Evolutionary conservation across 2,113 vertebrate species (phyloP).

Genomic region (Trachemys scripta): DNA sequence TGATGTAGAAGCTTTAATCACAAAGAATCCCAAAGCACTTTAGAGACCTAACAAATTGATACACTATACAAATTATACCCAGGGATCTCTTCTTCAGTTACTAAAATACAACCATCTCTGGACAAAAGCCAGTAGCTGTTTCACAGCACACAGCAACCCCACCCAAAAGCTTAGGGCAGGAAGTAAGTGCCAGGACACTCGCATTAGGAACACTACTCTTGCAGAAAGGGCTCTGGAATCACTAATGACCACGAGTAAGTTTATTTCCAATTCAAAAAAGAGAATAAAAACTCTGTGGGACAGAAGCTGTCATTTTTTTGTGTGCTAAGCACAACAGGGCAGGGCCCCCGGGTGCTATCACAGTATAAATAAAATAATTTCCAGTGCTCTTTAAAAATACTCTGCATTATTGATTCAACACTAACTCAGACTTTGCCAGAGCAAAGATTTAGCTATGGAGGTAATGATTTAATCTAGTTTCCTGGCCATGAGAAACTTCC

Average conservation of each 20-base stretch:
- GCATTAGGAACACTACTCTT: not conserved
- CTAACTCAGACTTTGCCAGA: not conserved
- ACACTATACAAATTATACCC: not conserved
- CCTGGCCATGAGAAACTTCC: not conserved
- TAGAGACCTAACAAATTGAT: not conserved
- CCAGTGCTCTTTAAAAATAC: not conserved
- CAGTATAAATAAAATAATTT: not conserved
- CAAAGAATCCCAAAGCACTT: constrained; percentile 19
- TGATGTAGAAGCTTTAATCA: not conserved
- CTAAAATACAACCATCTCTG: constrained; percentile 20
- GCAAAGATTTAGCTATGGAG: not conserved
- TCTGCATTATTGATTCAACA: not conserved
- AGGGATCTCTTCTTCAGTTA: constrained; percentile 35
- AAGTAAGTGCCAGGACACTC: not conserved
- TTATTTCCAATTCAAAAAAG: not conserved
- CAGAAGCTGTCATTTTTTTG: not conserved
- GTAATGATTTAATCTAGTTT: constrained; percentile 5
- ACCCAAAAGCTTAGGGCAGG: rapidly evolving
- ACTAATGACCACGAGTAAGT: not conserved
- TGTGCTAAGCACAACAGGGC: not conserved
- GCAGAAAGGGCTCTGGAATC: not conserved
- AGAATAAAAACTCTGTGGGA: not conserved
- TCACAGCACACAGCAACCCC: not conserved
- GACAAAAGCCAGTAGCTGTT: not conserved
- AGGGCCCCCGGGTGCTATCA: not conserved